phyloP scores from a whole-genome alignment of 2,113 vertebrate genomes.

The Athene cunicularia region DNA sequence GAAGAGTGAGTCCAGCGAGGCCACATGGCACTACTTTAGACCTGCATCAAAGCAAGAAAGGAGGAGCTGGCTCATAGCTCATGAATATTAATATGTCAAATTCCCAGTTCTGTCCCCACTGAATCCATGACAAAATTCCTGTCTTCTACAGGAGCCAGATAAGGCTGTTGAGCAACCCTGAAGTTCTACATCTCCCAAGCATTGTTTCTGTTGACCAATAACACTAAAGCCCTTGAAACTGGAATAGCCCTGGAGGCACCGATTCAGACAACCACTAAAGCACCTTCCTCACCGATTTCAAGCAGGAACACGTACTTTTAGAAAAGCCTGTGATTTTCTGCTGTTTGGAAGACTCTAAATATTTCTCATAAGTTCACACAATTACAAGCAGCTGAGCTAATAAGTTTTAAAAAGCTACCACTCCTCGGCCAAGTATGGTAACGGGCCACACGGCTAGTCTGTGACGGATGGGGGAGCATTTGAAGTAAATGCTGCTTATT shows the following conservation, averaged over 20 bases:
- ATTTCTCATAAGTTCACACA: background rate
- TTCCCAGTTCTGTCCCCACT: background rate
- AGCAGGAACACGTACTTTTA: background rate
- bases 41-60: background rate
- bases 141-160: background rate
- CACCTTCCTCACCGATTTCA: background rate
- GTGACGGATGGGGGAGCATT: fast-evolving
- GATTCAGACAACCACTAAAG: background rate
- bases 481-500: background rate
- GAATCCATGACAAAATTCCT: background rate
- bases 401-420: background rate
- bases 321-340: background rate
- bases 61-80: background rate
- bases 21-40: background rate
- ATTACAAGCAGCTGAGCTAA: background rate
- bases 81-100: background rate
- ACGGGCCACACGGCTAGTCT: fast-evolving
- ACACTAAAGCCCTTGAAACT: background rate
- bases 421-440: background rate
- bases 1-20: background rate
- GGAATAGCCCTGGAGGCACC: background rate
- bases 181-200: background rate
- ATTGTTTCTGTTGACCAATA: background rate
- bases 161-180: background rate
- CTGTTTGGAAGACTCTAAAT: background rate